These are phyloP conservation scores for Brachypodius melanocephalos DNA, from an alignment of 2,113 vertebrate genomes.

Conservation along the genomic window DNA sequence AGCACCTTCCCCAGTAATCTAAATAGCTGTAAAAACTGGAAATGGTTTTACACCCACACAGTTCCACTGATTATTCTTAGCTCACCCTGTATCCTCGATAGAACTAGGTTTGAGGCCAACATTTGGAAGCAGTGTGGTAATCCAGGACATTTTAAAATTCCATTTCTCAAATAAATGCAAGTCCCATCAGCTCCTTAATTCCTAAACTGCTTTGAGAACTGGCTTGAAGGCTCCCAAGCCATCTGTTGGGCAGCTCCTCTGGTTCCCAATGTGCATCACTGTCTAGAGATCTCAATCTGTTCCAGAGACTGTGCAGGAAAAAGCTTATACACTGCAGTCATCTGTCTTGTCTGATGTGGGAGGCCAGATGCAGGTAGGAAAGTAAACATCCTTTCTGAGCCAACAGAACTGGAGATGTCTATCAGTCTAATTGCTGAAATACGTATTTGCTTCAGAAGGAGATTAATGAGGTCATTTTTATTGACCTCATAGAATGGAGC, in stretches of 20 bases:
- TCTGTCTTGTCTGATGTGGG: not conserved
- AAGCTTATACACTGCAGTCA: not conserved
- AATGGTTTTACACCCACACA: not conserved
- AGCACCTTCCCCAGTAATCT: not conserved
- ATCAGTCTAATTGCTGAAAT: not conserved
- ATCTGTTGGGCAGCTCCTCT: not conserved
- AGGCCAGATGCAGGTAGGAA: not conserved
- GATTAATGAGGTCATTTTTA: not conserved
- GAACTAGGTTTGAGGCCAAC: not conserved
- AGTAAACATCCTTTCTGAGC: not conserved
- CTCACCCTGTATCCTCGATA: not conserved
- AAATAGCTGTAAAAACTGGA: not conserved
- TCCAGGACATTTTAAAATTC: not conserved
- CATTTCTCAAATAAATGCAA: not conserved
- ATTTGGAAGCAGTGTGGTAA: not conserved
- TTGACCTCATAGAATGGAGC: not conserved
- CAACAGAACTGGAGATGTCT: not conserved
- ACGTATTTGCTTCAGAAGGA: not conserved
- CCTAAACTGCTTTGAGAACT: not conserved
- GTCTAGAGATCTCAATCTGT: not conserved
- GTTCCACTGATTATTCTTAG: not conserved
- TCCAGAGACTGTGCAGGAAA: not conserved
- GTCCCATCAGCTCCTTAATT: not conserved
- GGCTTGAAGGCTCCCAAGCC: not conserved
- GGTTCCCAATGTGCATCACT: not conserved